Base-by-base conservation (phyloP, 2,888 invertebrate genomes). In the Catocala fraxini region DNA sequence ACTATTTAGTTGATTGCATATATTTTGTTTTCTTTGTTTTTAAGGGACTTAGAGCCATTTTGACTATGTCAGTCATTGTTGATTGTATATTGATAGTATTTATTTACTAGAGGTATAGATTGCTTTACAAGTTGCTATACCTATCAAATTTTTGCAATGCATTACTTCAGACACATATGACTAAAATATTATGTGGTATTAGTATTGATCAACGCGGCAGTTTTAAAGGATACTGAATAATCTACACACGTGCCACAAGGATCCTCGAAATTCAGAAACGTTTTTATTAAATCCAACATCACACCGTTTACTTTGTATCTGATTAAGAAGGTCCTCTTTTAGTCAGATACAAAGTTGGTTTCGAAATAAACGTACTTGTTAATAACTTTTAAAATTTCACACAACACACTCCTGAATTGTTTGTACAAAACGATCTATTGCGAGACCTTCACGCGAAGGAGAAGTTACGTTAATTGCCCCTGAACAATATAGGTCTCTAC, bases 331-430 rank as follows among this genome's bases (percentile, higher is more conserved):
- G 68, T 62, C 58, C 63, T 63, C 60, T 70, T 65, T 63, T 54
- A 71, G 64, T 59, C 64, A 59, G 65, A 71, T 73, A 25, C 59
- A 63, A 79, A 81, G 73, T 78, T 79, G 77, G 69, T 77, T 71
- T 72, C 62, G 66, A 73, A 73, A 71, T 77, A 77, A 81, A 83
- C 75, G 71, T 75, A 65, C 73, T 76, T 75, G 73, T 76, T 79
- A 77, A 80, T 76, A 72, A 71, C 59, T 69, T 72, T 68, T 56
- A 54, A 72, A 75, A 71, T 74, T 79, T 69, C 63, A 70, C 66
- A 56, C 25, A 63, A 57, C 63, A 64, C 51, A 73, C 67, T 70
- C 35, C 35, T 39, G 7, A 39, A 1, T 39, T 51, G 52, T n/a
- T 61, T 59, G 52, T 58, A 64, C 62, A 64, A 64, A 67, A 61